A percentile compares a stretch with the other conserved stretches of the same genome.
Conservation (phyloP, 1,140 invertebrate genomes). For the Monochamus saltuarius region DNA sequence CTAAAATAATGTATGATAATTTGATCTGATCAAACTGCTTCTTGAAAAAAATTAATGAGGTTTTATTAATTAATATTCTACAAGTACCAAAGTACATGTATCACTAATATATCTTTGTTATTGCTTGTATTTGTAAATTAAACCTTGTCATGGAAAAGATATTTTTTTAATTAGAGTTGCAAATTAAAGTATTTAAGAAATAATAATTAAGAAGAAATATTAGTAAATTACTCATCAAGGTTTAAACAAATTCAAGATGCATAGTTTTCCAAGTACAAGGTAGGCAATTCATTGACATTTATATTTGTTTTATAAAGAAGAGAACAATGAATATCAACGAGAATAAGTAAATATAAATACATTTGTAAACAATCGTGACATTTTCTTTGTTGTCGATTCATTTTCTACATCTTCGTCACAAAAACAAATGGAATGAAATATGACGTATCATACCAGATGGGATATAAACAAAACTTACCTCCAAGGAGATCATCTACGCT, state of each 20-base stretch:
- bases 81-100: not conserved
- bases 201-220: too few species aligned
- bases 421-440: slow-evolving; percentile 34
- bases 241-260: too few species aligned
- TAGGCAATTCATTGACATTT: slow-evolving; percentile 5
- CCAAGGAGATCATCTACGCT: slow-evolving; percentile 48
- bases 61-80: slow-evolving; percentile 2
- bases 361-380: slow-evolving; percentile 14
- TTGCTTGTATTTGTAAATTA: too few species aligned
- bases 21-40: not conserved
- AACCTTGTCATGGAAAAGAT: too few species aligned
- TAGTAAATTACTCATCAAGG: too few species aligned
- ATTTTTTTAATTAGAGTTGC: not conserved
- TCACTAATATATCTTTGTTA: not conserved
- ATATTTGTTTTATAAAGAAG: slow-evolving; percentile 2
- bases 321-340: slow-evolving; percentile 13
- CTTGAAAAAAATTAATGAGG: slow-evolving; percentile 1
- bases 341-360: slow-evolving; percentile 11
- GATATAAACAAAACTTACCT: slow-evolving; percentile 47
- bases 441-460: slow-evolving; percentile 32
- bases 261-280: slow-evolving; percentile 1
- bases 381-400: slow-evolving; percentile 13
- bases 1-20: slow-evolving; percentile 6
- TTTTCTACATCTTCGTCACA: slow-evolving; percentile 14
- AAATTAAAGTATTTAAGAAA: too few species aligned